Conservation (phyloP, 2,797 vertebrate genomes). For the Tinamus major region DNA sequence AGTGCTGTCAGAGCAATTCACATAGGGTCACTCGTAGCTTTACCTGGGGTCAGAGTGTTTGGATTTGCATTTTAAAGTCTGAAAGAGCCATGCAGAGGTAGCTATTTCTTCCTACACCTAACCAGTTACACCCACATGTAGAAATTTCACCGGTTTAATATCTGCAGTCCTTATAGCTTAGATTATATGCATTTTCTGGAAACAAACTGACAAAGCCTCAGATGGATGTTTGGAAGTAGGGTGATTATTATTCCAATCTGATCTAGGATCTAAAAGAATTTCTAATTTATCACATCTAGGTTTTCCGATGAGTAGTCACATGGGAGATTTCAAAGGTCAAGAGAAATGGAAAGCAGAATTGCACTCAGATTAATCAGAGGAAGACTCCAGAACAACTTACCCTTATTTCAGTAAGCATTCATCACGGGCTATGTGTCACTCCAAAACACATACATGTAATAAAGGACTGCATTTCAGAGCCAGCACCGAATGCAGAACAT, state of each 20-base stretch:
- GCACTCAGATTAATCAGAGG: slow-evolving; percentile 56
- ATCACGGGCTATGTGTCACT: background rate
- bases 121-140: background rate
- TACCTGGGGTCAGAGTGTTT: background rate
- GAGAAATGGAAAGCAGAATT: slow-evolving; percentile 67
- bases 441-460: background rate
- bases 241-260: slow-evolving; percentile 59
- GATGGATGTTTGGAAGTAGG: background rate
- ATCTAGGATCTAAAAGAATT: slow-evolving; percentile 66
- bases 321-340: slow-evolving; percentile 72
- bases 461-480: background rate
- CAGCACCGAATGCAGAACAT: background rate
- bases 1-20: background rate
- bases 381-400: background rate
- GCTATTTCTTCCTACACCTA: background rate
- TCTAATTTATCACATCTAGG: slow-evolving; percentile 57
- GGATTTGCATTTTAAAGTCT: background rate
- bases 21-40: background rate
- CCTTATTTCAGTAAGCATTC: slow-evolving; percentile 13
- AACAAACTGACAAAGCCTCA: slow-evolving; percentile 17
- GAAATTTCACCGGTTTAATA: background rate
- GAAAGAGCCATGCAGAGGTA: background rate
- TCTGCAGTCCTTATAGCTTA: background rate
- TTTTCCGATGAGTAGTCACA: slow-evolving; percentile 56
- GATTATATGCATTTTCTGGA: background rate